Evolutionary conservation across 2,113 vertebrate genomes (phyloP), one percentile per base, ranked within the genome.

Genomic region (Entelurus aequoreus): DNA sequence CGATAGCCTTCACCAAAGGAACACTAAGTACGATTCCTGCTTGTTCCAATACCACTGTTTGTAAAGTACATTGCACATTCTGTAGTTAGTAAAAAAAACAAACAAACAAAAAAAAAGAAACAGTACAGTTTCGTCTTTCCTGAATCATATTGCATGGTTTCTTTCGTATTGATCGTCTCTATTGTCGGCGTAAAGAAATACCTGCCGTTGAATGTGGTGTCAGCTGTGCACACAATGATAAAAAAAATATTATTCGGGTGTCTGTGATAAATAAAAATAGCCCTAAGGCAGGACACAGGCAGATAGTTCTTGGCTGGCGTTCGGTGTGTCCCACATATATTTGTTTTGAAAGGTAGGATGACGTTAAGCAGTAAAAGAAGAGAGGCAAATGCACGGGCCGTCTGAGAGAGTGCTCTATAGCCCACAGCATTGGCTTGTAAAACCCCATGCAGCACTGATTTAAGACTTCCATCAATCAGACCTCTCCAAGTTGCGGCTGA

Each of bases 381-480:
- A 2, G 16, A n/a, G 8, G 5, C 4, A 60, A 52, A 65, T 46
- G 44, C 65, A 54, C 1, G 16, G 4, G 5, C 11, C 21, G n/a
- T 16, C n/a, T 28, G 28, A 52, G 40, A 62, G 46, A 40, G 42
- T 55, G 54, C 68, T 67, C 57, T n/a, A 62, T 13, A 65, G 40
- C 54, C 15, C 0, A 35, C 37, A 59, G 15, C 47, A 62, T 72
- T 66, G 12, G 36, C 47, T 69, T 40, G 49, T 79, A 62, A 83
- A 72, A 74, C 40, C 68, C 37, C 60, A 37, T 62, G 63, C 76
- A 66, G 65, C 62, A 60, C n/a, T 79, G 75, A 87, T 83, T 83
- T 77, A 82, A 77, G 60, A 12, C 72, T 55, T 53, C 75, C 72
- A 84, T 87, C 78, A 73, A 83, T 82, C 84, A 79, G 54, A 54